Evolutionary conservation across 1,140 invertebrate species (phyloP).

Genomic region (Euura lappo): DNA sequence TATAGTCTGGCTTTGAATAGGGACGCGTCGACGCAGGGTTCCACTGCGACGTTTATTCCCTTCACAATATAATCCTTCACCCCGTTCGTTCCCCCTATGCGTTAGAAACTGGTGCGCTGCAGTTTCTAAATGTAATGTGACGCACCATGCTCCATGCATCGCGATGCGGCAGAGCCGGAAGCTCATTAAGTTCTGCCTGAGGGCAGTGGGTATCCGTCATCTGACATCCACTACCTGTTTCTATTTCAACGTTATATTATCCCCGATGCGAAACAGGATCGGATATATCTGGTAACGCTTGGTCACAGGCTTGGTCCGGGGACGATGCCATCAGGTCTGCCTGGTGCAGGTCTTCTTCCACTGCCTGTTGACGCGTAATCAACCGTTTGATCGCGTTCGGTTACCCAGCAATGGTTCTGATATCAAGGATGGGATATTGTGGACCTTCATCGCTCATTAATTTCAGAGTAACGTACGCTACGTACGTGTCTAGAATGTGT

Average conservation of each 20-base stretch:
- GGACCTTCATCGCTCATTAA: no score
- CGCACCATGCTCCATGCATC: background rate
- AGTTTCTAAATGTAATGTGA: no score
- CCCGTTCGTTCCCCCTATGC: no score
- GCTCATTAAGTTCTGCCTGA: slow-evolving; percentile 45
- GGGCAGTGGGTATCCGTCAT: slow-evolving; percentile 16
- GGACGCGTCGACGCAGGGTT: no score
- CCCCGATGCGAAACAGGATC: background rate
- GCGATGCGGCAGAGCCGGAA: slow-evolving; percentile 45
- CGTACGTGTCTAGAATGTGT: no score
- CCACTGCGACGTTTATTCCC: no score
- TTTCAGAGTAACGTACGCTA: background rate
- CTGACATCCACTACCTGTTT: background rate
- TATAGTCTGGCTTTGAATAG: no score
- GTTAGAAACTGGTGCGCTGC: no score
- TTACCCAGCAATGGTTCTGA: background rate
- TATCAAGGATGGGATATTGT: background rate
- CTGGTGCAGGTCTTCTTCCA: background rate
- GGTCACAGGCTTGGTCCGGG: background rate
- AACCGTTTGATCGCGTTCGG: no score
- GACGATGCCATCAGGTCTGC: background rate
- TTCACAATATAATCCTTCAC: no score
- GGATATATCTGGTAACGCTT: background rate
- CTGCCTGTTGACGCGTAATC: background rate
- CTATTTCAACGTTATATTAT: slow-evolving; percentile 2